These are phyloP conservation scores for Eriocheir sinensis DNA, from an alignment of 1,140 invertebrate species.

Conservation along the genomic window DNA sequence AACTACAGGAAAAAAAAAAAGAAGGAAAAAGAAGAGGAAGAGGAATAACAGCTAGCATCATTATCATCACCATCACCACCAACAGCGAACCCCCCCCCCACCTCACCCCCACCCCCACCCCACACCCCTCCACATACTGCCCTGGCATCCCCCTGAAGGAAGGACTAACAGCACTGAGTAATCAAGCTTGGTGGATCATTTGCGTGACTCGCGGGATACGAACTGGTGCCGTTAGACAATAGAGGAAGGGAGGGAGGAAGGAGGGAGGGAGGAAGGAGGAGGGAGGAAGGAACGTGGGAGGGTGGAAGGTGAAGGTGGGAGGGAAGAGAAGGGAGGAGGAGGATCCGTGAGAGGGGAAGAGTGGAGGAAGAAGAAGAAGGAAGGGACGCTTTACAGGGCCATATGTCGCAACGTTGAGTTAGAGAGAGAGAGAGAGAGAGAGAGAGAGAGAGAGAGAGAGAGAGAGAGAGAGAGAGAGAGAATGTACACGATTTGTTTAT, in stretches of 20 bases:
- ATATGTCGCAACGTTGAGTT: neutral
- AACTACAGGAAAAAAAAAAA: too few species aligned
- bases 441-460: conserved; percentile 13
- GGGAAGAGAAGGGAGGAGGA: neutral
- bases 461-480: neutral
- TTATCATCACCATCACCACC: too few species aligned
- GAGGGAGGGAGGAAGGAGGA: neutral
- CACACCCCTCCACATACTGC: too few species aligned
- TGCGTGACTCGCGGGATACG: too few species aligned
- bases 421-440: conserved; percentile 50
- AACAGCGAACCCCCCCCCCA: too few species aligned
- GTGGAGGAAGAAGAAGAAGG: neutral
- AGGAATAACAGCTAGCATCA: too few species aligned
- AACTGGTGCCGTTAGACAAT: neutral
- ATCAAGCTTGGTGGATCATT: too few species aligned
- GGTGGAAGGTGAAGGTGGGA: neutral
- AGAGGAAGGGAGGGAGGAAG: neutral
- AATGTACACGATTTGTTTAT: too few species aligned
- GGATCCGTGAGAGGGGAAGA: neutral
- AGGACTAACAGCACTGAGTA: too few species aligned
- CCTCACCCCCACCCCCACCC: too few species aligned
- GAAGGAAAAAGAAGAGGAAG: too few species aligned
- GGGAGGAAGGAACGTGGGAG: neutral
- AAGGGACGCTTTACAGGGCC: neutral
- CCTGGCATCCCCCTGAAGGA: too few species aligned